These are phyloP conservation scores for Galeruca laticollis DNA, from an alignment of 2,888 invertebrate genomes.

Conservation along the genomic window DNA sequence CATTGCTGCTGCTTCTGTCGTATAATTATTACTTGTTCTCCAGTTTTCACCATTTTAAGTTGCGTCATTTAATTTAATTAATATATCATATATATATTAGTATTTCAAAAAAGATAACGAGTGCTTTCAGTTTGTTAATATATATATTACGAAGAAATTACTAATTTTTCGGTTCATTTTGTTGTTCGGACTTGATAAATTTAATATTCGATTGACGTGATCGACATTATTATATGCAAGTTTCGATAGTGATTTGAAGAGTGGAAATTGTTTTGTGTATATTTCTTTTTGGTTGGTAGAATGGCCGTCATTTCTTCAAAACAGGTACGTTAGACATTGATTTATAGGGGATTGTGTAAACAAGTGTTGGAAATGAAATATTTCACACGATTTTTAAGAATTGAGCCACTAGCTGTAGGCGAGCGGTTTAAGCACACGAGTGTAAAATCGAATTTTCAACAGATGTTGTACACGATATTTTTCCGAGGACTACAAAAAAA, in stretches of 20 bases:
- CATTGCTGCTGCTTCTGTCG: conserved; percentile 40
- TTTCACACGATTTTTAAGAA: too few species aligned
- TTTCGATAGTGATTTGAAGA: conserved; percentile 3
- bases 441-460: too few species aligned
- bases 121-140: conserved; percentile 10
- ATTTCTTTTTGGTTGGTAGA: not conserved
- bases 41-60: conserved; percentile 33
- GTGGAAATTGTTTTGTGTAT: conserved; percentile 14
- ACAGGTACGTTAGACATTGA: conserved; percentile 27
- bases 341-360: too few species aligned
- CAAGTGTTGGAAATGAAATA: too few species aligned
- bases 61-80: conserved; percentile 34
- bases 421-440: too few species aligned
- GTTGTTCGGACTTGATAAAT: not conserved
- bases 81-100: conserved; percentile 1
- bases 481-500: too few species aligned
- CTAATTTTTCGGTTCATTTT: conserved; percentile 9
- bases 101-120: conserved; percentile 25
- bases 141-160: conserved; percentile 20
- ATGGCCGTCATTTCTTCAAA: conserved; percentile 43
- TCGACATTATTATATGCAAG: not conserved
- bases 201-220: conserved; percentile 8
- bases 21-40: conserved; percentile 31
- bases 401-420: too few species aligned
- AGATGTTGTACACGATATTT: too few species aligned